Evolutionary conservation across 1,140 invertebrate species (phyloP).

Genomic region (Tribolium castaneum): DNA sequence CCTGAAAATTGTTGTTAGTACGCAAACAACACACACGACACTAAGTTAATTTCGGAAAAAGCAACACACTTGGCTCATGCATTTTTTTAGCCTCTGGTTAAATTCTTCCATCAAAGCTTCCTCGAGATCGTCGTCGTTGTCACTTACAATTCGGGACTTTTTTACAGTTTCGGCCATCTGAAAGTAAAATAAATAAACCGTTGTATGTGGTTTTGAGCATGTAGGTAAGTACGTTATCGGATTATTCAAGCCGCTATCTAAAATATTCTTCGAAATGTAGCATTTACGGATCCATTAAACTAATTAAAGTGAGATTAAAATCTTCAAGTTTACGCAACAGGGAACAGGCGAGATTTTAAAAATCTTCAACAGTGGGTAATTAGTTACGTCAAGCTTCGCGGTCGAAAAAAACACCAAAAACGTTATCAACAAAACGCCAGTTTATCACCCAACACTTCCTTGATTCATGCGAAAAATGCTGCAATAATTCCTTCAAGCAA

Average conservation of each 20-base stretch:
- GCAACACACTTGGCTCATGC: conserved; percentile 63
- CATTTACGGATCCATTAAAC: conserved; percentile 10
- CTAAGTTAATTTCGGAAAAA: conserved; percentile 36
- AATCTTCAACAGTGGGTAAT: too few species aligned
- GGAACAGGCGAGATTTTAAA: not conserved
- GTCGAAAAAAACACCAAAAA: too few species aligned
- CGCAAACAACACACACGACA: conserved; percentile 47
- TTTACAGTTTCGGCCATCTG: conserved; percentile 64
- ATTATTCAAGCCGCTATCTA: not conserved
- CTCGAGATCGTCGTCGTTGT: conserved; percentile 60
- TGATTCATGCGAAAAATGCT: not conserved
- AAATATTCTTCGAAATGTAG: not conserved
- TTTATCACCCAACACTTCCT: too few species aligned
- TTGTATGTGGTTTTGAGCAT: not conserved
- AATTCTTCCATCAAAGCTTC: conserved; percentile 63
- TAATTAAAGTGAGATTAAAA: conserved; percentile 10
- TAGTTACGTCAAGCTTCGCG: too few species aligned
- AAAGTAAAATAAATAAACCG: not conserved
- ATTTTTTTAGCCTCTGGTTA: conserved; percentile 63
- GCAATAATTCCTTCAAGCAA: not conserved
- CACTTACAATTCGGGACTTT: conserved; percentile 64
- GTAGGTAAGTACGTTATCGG: not conserved
- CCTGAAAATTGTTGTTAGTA: conserved; percentile 56
- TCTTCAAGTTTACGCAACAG: conserved; percentile 3
- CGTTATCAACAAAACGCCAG: too few species aligned